Percentiles rank a stretch among this genome's conserved stretches.
Evolutionary conservation across 35 echinoderm and acorn worm species (phyloP).

Genomic region (Patiria miniata): DNA sequence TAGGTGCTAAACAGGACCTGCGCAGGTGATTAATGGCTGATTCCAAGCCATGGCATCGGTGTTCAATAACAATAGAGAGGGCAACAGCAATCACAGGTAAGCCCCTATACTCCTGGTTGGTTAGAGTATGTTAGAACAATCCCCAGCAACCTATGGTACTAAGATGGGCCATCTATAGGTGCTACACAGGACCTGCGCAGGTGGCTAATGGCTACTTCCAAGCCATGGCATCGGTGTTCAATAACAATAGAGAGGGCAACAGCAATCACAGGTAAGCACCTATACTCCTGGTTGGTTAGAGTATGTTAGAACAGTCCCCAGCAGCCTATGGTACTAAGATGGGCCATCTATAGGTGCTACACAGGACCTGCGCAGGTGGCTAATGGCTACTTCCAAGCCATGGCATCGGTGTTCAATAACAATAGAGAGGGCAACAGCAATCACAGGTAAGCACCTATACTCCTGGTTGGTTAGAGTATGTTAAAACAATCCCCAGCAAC

Average conservation of each 20-base stretch:
- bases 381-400: conserved; percentile 90
- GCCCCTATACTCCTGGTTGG: no score
- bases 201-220: conserved; percentile 95
- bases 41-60: no score
- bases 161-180: conserved; percentile 73
- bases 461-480: no score
- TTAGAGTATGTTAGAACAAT: no score
- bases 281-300: no score
- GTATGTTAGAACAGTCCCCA: conserved; percentile 94
- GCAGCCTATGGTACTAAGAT: conserved; percentile 69
- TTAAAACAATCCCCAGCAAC: conserved; percentile 88
- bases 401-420: conserved; percentile 85
- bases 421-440: conserved; percentile 41
- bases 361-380: conserved; percentile 86
- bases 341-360: conserved; percentile 84
- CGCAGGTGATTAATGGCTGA: no score
- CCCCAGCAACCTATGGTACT: conserved; percentile 75
- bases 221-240: conserved; percentile 89
- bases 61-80: no score
- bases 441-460: conserved; percentile 5
- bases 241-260: conserved; percentile 54
- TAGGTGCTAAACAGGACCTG: no score
- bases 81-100: no score
- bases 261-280: conserved; percentile 5
- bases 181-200: conserved; percentile 85